Percentiles rank a stretch among this genome's conserved stretches.
phyloP scores from a whole-genome alignment of 1,140 invertebrate species.

The Zaprionus lachaisei region DNA sequence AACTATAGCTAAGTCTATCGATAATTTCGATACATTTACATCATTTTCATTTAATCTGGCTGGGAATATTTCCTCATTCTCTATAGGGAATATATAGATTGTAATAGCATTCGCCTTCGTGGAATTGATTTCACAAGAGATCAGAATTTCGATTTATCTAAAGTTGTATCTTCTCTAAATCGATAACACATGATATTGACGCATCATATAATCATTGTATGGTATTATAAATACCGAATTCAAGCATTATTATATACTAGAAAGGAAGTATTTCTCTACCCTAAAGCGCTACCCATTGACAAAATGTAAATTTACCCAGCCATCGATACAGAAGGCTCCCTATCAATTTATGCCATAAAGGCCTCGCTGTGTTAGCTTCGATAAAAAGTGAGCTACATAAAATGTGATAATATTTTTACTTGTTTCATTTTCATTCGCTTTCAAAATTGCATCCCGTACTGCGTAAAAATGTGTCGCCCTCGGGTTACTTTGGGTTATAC shows the following conservation, averaged over 20 bases:
- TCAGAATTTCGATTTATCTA: too few species aligned
- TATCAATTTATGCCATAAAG: neutral
- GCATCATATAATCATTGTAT: too few species aligned
- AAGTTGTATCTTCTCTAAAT: too few species aligned
- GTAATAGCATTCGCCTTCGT: too few species aligned
- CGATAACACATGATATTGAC: too few species aligned
- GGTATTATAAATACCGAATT: too few species aligned
- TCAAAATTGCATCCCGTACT: neutral
- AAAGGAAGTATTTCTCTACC: neutral
- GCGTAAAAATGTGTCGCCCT: neutral
- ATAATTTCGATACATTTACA: neutral
- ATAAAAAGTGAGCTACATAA: neutral
- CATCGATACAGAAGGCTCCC: neutral
- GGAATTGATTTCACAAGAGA: too few species aligned
- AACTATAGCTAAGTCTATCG: neutral
- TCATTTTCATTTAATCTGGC: too few species aligned
- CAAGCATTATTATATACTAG: too few species aligned
- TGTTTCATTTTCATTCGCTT: neutral
- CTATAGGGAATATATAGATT: too few species aligned
- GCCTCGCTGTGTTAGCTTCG: neutral
- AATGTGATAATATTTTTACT: neutral
- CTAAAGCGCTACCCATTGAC: neutral
- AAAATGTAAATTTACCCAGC: neutral
- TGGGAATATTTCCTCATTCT: too few species aligned
- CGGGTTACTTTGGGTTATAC: neutral